Base-by-base conservation (phyloP, 1,140 invertebrate genomes). In the Cataglyphis hispanica region DNA sequence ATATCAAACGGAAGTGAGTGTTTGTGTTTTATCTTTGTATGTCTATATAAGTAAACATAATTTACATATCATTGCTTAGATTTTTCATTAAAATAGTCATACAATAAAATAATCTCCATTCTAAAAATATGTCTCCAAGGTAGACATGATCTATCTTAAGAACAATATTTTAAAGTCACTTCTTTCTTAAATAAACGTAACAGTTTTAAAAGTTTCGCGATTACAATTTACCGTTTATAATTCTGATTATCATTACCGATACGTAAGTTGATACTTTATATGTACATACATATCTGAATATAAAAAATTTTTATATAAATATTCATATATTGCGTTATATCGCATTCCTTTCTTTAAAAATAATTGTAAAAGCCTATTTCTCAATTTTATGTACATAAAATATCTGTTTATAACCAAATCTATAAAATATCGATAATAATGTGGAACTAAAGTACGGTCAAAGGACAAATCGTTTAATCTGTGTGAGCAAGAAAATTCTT, bases 381-480 rank as follows among this genome's bases (percentile, higher is more conserved):
- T 37, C 5, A 31, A 31, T 34, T 53, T 34, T 74, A 2, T 27
- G 46, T 50, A 77, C 50, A 78, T 46, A 53, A 78, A 19, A 19
- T 27, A 40, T 22, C 27, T 10, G 40, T 67, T 67, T 34, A 77
- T 46, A 25, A 13, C 2, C 13, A n/a, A 40, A 77, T 77, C 27
- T 69, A 72, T 56, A 34, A 58, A 53, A 7, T 27, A 43, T n/a
- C 34, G 78, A 83, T 43, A 74, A 83, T 58, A 46, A 22, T 27
- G 31, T 37, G 31, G 66, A 81, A 53, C 64, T 40, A 72, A 81
- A 81, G 31, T 37, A 2, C 22, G n/a, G 13, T 13, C 27, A 8
- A 25, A 60, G 50, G 50, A 70, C 67, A 34, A 56, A 67, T 83
- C 67, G n/a, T 83, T 83, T 67, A 83, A 67, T 50, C 34, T 50